Conservation (phyloP, 2,888 invertebrate species). For the Ormyrus labotus region DNA sequence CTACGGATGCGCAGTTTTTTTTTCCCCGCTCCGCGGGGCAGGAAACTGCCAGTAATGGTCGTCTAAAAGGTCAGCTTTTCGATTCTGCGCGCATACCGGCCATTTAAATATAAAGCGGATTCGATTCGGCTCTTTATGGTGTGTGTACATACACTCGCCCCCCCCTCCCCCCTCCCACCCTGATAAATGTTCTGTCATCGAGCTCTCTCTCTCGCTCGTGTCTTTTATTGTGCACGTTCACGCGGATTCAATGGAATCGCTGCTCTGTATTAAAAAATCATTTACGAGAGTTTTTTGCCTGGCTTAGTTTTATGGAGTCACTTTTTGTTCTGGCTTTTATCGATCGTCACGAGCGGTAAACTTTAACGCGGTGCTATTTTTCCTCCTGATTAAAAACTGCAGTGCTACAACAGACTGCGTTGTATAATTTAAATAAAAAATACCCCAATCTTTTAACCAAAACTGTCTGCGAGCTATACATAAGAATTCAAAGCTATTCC, state of each 20-base stretch:
- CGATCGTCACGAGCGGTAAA: no score
- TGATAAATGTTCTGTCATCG: constrained; percentile 51
- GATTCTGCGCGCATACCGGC: constrained; percentile 12
- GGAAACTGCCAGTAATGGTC: constrained; percentile 72
- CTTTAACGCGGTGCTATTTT: no score
- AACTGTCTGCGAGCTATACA: no score
- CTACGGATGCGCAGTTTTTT: constrained; percentile 10
- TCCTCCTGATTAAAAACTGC: no score
- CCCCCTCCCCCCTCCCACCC: neutral
- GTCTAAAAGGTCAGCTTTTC: constrained; percentile 65
- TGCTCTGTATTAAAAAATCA: constrained; percentile 27
- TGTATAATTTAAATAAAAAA: no score
- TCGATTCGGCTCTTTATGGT: constrained; percentile 49
- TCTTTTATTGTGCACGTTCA: constrained; percentile 10
- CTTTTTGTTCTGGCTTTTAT: no score
- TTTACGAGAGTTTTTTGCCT: constrained; percentile 11
- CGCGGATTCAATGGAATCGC: neutral
- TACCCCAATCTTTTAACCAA: no score
- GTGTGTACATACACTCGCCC: neutral
- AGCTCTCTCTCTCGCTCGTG: neutral
- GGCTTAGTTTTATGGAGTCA: no score
- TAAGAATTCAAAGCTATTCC: no score
- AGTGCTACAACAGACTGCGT: no score
- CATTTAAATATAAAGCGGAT: constrained; percentile 50
- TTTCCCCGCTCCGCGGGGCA: constrained; percentile 53